Evolutionary conservation across 2,113 vertebrate genomes (phyloP).

Genomic region (Platycercus adscitus): DNA sequence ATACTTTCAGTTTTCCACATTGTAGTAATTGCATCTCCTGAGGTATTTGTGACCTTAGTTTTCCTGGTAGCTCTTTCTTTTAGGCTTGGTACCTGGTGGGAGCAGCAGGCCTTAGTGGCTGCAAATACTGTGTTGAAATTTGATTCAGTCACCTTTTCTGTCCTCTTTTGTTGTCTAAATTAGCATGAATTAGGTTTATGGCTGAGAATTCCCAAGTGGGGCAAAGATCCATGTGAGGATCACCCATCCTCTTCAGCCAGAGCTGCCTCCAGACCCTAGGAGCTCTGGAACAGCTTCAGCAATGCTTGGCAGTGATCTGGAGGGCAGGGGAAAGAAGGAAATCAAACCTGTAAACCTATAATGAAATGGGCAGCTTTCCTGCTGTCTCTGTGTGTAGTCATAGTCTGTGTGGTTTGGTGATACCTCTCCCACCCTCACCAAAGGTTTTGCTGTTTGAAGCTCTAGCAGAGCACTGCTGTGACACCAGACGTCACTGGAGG

Average conservation of each 20-base stretch:
- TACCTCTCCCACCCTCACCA: background rate
- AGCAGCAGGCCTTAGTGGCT: background rate
- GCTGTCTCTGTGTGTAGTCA: background rate
- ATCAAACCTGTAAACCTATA: background rate
- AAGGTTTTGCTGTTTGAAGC: background rate
- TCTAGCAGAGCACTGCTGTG: background rate
- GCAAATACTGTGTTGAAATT: background rate
- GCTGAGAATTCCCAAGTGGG: background rate
- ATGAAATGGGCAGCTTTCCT: background rate
- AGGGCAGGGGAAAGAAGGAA: background rate
- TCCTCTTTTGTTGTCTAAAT: background rate
- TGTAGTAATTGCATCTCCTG: constrained; percentile 6
- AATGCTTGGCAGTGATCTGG: background rate
- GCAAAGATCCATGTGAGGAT: background rate
- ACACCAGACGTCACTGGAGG: background rate
- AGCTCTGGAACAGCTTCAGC: background rate
- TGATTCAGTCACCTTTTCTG: background rate
- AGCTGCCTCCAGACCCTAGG: background rate
- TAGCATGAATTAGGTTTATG: background rate
- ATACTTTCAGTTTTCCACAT: background rate
- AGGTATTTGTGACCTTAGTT: background rate
- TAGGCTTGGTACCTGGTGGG: background rate
- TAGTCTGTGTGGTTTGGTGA: background rate
- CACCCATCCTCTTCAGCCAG: background rate
- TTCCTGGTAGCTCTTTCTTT: background rate